Evolutionary conservation across 2,797 vertebrate species (phyloP).

Genomic region (Pangasius larnaudii): DNA sequence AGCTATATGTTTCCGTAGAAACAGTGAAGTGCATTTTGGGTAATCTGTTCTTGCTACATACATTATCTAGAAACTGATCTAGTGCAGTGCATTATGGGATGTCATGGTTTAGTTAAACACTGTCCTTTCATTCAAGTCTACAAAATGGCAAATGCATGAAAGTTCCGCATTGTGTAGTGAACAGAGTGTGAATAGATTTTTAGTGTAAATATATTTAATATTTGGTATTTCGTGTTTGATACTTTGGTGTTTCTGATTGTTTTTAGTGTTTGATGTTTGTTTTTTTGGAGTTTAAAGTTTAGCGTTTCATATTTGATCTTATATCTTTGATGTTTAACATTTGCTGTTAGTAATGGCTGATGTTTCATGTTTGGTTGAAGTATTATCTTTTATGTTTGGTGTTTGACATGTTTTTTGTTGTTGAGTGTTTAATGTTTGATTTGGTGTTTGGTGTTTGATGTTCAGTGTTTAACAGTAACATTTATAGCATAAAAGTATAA

Average conservation of each 20-base stretch:
- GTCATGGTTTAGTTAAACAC: neutral
- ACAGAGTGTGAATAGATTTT: neutral
- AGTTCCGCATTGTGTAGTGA: neutral
- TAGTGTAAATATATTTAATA: neutral
- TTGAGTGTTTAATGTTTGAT: neutral
- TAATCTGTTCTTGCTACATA: neutral
- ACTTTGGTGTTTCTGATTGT: neutral
- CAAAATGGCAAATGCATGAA: neutral
- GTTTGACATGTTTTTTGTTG: neutral
- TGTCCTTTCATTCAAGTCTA: neutral
- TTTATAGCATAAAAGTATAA: neutral
- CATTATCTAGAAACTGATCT: neutral
- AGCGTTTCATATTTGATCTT: neutral
- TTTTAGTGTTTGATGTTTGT: neutral
- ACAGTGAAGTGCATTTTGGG: neutral
- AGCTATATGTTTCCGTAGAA: conserved; percentile 7
- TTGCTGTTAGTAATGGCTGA: neutral
- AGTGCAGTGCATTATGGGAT: neutral
- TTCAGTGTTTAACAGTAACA: neutral
- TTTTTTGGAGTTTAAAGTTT: neutral
- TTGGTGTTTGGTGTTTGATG: neutral
- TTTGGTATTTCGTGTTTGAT: neutral
- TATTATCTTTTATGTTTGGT: neutral
- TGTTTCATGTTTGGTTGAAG: neutral
- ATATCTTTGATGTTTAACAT: neutral